Percentiles rank a stretch among this genome's conserved stretches.
Evolutionary conservation across 2,113 vertebrate genomes (phyloP).

Genomic region (Pangasianodon gigas): DNA sequence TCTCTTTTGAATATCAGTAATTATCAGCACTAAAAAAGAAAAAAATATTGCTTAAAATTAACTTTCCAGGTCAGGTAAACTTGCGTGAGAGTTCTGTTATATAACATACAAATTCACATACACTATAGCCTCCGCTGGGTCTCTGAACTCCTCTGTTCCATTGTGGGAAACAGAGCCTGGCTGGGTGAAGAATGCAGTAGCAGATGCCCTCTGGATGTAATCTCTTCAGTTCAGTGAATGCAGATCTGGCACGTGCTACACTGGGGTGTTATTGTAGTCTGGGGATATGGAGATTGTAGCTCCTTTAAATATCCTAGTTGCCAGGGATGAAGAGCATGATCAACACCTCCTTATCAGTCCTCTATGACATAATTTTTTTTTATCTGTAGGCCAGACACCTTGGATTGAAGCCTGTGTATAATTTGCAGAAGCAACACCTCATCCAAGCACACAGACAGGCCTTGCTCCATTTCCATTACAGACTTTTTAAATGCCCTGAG

Average conservation of each 20-base stretch:
- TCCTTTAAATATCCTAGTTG: background rate
- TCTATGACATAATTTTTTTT: background rate
- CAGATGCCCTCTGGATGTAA: background rate
- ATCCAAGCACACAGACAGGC: background rate
- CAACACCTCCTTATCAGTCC: background rate
- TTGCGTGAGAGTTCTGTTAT: background rate
- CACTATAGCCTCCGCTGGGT: background rate
- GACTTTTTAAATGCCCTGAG: background rate
- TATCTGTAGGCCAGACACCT: background rate
- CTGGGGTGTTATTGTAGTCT: background rate
- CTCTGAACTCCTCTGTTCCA: background rate
- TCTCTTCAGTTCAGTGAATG: background rate
- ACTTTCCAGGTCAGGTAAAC: background rate
- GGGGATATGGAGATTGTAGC: background rate
- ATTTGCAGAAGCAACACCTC: background rate
- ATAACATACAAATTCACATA: background rate
- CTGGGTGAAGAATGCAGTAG: background rate
- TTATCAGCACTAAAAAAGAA: background rate
- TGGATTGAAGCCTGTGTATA: background rate
- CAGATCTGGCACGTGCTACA: background rate
- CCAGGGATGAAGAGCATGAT: background rate
- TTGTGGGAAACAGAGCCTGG: background rate
- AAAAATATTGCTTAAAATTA: background rate
- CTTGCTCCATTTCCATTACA: background rate
- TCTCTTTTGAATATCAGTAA: background rate